A percentile compares a stretch with the other conserved stretches of the same genome.
Conservation (phyloP, 2,113 vertebrate genomes). For the Phylloscopus trochilus region DNA sequence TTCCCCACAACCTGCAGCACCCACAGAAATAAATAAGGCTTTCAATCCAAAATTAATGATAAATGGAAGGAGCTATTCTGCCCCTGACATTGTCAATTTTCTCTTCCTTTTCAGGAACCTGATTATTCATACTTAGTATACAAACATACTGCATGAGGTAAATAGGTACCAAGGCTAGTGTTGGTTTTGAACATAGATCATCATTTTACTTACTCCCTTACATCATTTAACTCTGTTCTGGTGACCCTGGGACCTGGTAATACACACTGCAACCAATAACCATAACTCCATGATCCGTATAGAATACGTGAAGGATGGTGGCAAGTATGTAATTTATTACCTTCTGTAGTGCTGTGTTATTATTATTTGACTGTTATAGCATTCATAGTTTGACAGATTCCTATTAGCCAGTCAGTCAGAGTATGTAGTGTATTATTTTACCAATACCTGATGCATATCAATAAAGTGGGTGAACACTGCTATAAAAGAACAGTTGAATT, state of each 20-base stretch:
- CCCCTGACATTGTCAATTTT: conserved; percentile 23
- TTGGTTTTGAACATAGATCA: conserved; percentile 46
- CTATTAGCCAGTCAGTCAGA: conserved; percentile 58
- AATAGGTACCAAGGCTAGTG: conserved; percentile 47
- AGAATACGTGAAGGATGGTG: conserved; percentile 42
- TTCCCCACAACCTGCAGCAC: background rate
- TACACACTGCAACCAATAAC: conserved; percentile 50
- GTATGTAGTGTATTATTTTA: conserved; percentile 25
- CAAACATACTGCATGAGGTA: conserved; percentile 42
- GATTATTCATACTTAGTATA: conserved; percentile 53
- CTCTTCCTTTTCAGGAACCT: conserved; percentile 25
- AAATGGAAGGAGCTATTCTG: background rate
- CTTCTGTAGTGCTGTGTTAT: conserved; percentile 55
- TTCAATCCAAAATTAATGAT: conserved; percentile 21
- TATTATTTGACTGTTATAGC: conserved; percentile 65
- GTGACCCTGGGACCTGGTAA: conserved; percentile 58
- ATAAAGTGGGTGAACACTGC: background rate
- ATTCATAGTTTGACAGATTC: conserved; percentile 64
- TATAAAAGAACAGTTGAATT: conserved; percentile 5
- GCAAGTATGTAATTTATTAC: conserved; percentile 48
- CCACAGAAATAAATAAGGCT: background rate
- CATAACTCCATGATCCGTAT: conserved; percentile 29
- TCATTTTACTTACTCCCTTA: conserved; percentile 54
- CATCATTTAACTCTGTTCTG: conserved; percentile 53
- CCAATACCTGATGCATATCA: conserved; percentile 37